Conservation (phyloP, 2,113 vertebrate species). For the Melanotaenia duboulayi region DNA sequence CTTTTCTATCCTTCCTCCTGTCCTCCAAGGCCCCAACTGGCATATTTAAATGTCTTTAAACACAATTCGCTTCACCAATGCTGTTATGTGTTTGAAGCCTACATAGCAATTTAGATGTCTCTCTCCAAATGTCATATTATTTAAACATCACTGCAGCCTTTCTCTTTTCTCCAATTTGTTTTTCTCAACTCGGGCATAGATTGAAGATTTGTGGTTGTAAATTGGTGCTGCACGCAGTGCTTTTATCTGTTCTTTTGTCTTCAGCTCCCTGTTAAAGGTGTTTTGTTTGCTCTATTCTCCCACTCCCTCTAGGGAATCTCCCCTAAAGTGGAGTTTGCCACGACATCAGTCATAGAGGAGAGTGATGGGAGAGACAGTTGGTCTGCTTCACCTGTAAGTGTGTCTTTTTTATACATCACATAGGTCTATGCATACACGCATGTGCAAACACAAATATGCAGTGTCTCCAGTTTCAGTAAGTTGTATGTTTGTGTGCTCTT, state of each 20-base stretch:
- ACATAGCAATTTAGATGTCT: slow-evolving; percentile 73
- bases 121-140: slow-evolving; percentile 72
- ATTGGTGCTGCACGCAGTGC: slow-evolving; percentile 61
- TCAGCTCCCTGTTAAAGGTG: slow-evolving; percentile 55
- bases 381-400: slow-evolving; percentile 74
- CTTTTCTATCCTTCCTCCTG: slow-evolving; percentile 39
- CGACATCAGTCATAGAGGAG: slow-evolving; percentile 90
- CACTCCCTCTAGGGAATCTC: slow-evolving; percentile 88
- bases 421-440: not conserved
- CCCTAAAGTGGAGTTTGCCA: slow-evolving; percentile 93
- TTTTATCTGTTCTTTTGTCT: slow-evolving; percentile 65
- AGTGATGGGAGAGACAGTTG: slow-evolving; percentile 71
- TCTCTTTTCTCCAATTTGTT: slow-evolving; percentile 65
- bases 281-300: slow-evolving; percentile 57
- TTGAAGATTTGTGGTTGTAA: slow-evolving; percentile 67
- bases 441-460: no score
- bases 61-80: slow-evolving; percentile 40
- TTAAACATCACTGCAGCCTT: slow-evolving; percentile 73
- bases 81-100: slow-evolving; percentile 63
- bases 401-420: slow-evolving; percentile 29
- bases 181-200: slow-evolving; percentile 56
- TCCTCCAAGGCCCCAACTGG: slow-evolving; percentile 37
- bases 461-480: not conserved
- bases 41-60: slow-evolving; percentile 70
- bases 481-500: slow-evolving; percentile 10